A percentile compares a stretch with the other conserved stretches of the same genome.
Conservation (phyloP, 2,797 vertebrate genomes). For the Tokudaia muenninki region DNA sequence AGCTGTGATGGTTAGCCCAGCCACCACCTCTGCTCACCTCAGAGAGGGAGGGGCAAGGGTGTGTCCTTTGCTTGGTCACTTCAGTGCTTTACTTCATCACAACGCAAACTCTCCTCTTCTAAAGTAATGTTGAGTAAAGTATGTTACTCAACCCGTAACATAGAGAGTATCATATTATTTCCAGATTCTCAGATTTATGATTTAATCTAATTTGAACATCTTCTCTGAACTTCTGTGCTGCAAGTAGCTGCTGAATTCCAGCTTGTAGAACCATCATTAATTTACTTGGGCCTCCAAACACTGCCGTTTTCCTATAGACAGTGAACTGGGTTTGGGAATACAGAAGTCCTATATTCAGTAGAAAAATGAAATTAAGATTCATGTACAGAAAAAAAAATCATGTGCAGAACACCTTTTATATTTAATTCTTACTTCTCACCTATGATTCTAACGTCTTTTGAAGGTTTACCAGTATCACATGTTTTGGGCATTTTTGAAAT, state of each 20-base stretch:
- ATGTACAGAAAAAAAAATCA: background rate
- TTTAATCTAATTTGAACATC: conserved; percentile 16
- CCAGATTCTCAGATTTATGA: background rate
- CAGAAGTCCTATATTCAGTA: background rate
- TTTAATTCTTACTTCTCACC: background rate
- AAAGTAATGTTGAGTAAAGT: background rate
- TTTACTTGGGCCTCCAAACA: background rate
- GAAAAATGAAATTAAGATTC: background rate
- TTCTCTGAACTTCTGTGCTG: background rate
- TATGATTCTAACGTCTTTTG: background rate
- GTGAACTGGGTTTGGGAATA: background rate
- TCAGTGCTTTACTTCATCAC: background rate
- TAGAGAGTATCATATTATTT: background rate
- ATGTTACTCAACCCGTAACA: background rate
- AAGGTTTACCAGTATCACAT: background rate
- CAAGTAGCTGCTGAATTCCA: background rate
- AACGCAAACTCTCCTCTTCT: conserved; percentile 11
- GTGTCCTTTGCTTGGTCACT: background rate
- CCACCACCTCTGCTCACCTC: background rate
- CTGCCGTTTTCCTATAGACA: background rate
- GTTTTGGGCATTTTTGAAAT: background rate
- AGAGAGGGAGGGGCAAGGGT: background rate
- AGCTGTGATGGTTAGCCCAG: conserved; percentile 65
- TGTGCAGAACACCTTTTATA: background rate
- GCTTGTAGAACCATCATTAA: background rate